phyloP scores from a whole-genome alignment of 2,888 invertebrate genomes.

The Ephialtes manifestator region DNA sequence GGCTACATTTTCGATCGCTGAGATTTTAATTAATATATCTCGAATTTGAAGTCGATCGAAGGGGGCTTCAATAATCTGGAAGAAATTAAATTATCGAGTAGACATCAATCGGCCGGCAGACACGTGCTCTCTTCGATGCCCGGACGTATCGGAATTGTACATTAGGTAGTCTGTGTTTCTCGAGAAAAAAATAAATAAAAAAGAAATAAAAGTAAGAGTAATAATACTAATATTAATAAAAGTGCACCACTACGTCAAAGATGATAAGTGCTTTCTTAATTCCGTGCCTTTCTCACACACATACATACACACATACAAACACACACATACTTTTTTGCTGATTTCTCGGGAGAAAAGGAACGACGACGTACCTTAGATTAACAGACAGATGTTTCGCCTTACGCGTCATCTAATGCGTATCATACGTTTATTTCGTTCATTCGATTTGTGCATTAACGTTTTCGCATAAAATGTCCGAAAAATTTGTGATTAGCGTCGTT shows the following conservation, averaged over 20 bases:
- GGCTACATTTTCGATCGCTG: neutral
- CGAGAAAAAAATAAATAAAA: constrained; percentile 71
- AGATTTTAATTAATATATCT: constrained; percentile 4
- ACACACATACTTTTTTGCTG: constrained; percentile 33
- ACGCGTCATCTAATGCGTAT: constrained; percentile 16
- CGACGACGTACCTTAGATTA: constrained; percentile 52
- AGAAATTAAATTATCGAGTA: constrained; percentile 68
- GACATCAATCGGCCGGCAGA: constrained; percentile 66
- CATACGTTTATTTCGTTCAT: constrained; percentile 20
- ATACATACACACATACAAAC: constrained; percentile 24
- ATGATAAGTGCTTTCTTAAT: constrained; percentile 83
- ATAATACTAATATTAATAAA: constrained; percentile 64
- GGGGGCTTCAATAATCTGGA: constrained; percentile 59
- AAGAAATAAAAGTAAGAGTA: constrained; percentile 52
- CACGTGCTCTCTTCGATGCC: constrained; percentile 71
- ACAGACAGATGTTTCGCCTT: constrained; percentile 49
- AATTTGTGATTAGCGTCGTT: constrained; percentile 49
- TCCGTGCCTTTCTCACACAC: constrained; percentile 81
- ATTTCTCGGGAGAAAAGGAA: constrained; percentile 54
- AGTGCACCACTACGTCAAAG: constrained; percentile 72
- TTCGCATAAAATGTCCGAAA: constrained; percentile 28
- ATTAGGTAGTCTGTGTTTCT: constrained; percentile 79
- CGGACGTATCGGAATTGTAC: constrained; percentile 73
- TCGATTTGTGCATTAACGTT: constrained; percentile 19
- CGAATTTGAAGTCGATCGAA: constrained; percentile 25